These are phyloP conservation scores for Arnoldichthys spilopterus DNA, from an alignment of 2,797 vertebrate species.

Conservation along the genomic window DNA sequence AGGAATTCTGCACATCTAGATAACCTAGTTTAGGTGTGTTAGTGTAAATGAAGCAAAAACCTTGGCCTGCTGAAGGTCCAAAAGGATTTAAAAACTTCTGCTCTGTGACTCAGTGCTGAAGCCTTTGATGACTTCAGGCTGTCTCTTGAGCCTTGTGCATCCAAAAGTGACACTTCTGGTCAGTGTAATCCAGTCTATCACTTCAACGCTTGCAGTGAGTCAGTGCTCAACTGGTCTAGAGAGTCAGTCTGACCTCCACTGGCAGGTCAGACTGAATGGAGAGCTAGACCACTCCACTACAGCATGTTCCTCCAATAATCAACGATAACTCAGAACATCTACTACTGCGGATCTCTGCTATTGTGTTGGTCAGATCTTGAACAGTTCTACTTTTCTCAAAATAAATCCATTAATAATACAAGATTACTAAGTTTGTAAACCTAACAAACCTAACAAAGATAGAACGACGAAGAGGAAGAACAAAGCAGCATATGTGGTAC, in stretches of 20 bases:
- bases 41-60: neutral
- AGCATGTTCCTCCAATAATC: neutral
- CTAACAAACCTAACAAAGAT: neutral
- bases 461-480: too few relatives aligned
- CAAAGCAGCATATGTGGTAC: neutral
- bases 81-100: neutral
- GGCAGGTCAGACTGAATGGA: conserved; percentile 18
- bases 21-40: neutral
- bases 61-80: neutral
- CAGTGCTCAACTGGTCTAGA: conserved; percentile 41
- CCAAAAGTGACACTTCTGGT: conserved; percentile 72
- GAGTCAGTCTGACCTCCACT: conserved; percentile 39
- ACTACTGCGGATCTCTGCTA: neutral
- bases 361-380: neutral
- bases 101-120: neutral
- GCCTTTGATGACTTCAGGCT: conserved; percentile 69
- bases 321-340: neutral
- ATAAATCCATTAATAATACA: neutral
- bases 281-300: neutral
- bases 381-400: neutral
- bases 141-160: neutral
- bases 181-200: conserved; percentile 68
- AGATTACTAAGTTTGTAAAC: too few relatives aligned
- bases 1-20: neutral
- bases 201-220: conserved; percentile 57